These are phyloP conservation scores for Atherinosoma microstoma DNA, from an alignment of 2,797 vertebrate genomes.

Conservation along the genomic window DNA sequence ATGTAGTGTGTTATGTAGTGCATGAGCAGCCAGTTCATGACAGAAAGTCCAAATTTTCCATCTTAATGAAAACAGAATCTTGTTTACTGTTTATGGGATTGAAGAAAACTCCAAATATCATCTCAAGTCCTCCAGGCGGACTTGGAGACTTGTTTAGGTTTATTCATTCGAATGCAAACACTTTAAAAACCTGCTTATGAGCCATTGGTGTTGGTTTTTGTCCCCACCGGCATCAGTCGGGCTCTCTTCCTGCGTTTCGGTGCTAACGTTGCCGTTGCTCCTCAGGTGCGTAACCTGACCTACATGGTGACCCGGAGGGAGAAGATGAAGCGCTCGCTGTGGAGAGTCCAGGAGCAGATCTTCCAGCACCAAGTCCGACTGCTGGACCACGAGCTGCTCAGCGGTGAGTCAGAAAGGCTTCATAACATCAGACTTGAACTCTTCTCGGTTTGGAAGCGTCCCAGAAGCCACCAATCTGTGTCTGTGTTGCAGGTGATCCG, in stretches of 20 bases:
- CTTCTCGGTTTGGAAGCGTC: too few relatives aligned
- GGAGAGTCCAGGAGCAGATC: constrained; percentile 96
- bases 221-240: too few relatives aligned
- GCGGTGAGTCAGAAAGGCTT: constrained; percentile 80
- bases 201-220: too few relatives aligned
- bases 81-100: neutral
- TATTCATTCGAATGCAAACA: too few relatives aligned
- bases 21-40: neutral
- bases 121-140: neutral
- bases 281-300: constrained; percentile 94
- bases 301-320: constrained; percentile 99
- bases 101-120: neutral
- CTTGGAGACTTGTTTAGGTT: too few relatives aligned
- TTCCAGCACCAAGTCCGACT: constrained; percentile 91
- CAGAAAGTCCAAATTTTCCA: neutral
- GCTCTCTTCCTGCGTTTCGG: too few relatives aligned
- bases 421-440: too few relatives aligned
- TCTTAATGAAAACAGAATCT: too few relatives aligned
- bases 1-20: too few relatives aligned
- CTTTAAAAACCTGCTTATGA: too few relatives aligned
- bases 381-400: constrained; percentile 88
- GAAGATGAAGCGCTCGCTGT: constrained; percentile 96
- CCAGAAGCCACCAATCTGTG: too few relatives aligned
- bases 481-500: constrained; percentile 53
- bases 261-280: neutral